Evolutionary conservation across 2,888 invertebrate species (phyloP), one percentile per base, ranked within the genome.

Genomic region (Nebria brevicollis): DNA sequence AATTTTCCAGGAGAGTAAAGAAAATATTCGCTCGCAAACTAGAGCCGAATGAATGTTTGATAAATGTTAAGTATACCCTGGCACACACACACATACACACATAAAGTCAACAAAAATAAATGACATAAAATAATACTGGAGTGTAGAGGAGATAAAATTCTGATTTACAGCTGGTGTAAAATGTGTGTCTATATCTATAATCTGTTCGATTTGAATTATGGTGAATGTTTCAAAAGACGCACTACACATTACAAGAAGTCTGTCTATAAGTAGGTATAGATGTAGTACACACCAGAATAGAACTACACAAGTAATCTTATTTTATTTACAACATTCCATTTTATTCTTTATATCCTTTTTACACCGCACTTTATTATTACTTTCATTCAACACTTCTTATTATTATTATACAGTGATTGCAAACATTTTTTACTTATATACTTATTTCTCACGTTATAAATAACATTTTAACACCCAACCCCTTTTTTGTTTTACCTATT

Each of bases 151-250:
- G 74, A 79, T 79, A 43, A 74, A 78, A 65, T 79, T 79, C 74
- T 79, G 79, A 79, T 79, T 79, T 79, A 79, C 73, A 43, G 41
- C 54, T 15, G 26, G 42, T 79, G 79, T 79, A 74, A 79, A 79
- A 74, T 73, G 68, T 73, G 73, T 73, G 73, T 68, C 34, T 34
- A 66, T 80, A 80, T 80, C 79, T 80, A 74, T 64, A 75, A 80
- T 80, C 79, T 74, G 75, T 43, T 25, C 42, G 79, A 75, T 66
- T 80, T 80, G 72, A 77, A 72, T 77, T 77, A 77, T 77, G 65
- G 77, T 25, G 64, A 34, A 34, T 77, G 77, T 77, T 66, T 42
- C 66, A 70, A 66, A 34, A 41, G 42, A 77, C 77, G 42, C 41
- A 34, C 66, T 42, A 77, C 77, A 77, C 42, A 68, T 66, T 77